Evolutionary conservation across 2,113 vertebrate genomes (phyloP).

Genomic region (Nesoenas mayeri): DNA sequence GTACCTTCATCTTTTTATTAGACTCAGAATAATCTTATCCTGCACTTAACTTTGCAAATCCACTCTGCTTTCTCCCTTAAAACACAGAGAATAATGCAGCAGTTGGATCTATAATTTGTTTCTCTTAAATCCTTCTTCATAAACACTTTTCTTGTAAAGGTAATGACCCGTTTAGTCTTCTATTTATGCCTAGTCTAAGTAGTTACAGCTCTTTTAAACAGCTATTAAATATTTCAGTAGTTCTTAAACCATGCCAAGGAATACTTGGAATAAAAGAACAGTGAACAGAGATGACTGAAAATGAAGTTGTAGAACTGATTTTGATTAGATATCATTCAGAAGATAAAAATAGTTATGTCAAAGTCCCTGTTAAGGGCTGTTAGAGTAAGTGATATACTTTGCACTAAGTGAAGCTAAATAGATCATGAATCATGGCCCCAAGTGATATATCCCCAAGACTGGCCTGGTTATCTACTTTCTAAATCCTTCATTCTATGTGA

Average conservation of each 20-base stretch:
- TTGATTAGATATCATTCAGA: slow-evolving; percentile 59
- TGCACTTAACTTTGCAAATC: not conserved
- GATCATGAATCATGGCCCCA: not conserved
- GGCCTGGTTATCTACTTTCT: not conserved
- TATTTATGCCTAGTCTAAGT: slow-evolving; percentile 20
- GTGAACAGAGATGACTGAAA: slow-evolving; percentile 68
- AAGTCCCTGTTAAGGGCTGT: not conserved
- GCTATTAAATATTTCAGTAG: slow-evolving; percentile 61
- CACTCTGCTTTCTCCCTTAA: not conserved
- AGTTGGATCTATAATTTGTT: not conserved
- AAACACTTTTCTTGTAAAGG: not conserved
- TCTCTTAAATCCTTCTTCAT: slow-evolving; percentile 16
- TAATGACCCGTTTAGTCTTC: not conserved
- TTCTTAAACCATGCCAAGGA: slow-evolving; percentile 67
- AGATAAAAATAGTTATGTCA: slow-evolving; percentile 52
- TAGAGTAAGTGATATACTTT: slow-evolving; percentile 17
- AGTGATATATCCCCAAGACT: not conserved
- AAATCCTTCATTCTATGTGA: not conserved
- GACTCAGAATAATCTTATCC: not conserved
- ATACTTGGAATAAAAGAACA: slow-evolving; percentile 74
- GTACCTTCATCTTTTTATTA: not conserved
- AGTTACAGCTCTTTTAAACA: slow-evolving; percentile 38
- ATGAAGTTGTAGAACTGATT: slow-evolving; percentile 62
- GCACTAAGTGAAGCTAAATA: not conserved
- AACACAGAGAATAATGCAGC: not conserved